A percentile compares a stretch with the other conserved stretches of the same genome.
Evolutionary conservation across 2,113 vertebrate genomes (phyloP).

Genomic region (Mus spicilegus): DNA sequence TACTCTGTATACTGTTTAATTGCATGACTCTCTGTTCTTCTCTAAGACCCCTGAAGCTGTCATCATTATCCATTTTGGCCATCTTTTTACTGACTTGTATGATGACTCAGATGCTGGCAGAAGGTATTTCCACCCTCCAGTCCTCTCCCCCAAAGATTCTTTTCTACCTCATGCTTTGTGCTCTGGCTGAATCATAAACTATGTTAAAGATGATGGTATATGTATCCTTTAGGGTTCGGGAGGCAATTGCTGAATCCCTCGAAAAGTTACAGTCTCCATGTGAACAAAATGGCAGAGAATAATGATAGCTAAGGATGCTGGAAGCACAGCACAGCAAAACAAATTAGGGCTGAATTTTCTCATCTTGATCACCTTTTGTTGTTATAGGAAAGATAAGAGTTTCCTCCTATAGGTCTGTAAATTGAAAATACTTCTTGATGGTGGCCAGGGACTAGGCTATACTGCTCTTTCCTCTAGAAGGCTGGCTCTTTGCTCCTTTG

Average conservation of each 20-base stretch:
- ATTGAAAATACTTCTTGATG: constrained; percentile 19
- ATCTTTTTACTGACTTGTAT: constrained; percentile 41
- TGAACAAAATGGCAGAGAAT: background rate
- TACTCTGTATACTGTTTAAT: background rate
- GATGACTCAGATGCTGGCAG: background rate
- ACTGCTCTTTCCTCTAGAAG: background rate
- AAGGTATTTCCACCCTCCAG: constrained; percentile 28
- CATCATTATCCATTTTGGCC: background rate
- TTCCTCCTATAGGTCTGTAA: background rate
- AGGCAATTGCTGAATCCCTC: background rate
- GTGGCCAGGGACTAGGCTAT: background rate
- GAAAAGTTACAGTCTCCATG: background rate
- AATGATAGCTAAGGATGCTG: background rate
- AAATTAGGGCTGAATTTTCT: background rate
- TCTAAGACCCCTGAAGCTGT: background rate
- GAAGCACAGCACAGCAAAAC: constrained; percentile 21
- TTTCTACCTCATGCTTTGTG: background rate
- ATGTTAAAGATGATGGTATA: background rate
- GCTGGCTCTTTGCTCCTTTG: background rate
- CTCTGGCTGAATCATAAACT: background rate
- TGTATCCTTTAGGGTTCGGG: background rate
- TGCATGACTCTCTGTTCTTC: background rate
- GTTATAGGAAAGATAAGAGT: background rate
- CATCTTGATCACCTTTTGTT: background rate
- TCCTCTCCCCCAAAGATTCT: background rate